Base-by-base conservation (phyloP, 2,113 vertebrate genomes). In the Narcine bancroftii region DNA sequence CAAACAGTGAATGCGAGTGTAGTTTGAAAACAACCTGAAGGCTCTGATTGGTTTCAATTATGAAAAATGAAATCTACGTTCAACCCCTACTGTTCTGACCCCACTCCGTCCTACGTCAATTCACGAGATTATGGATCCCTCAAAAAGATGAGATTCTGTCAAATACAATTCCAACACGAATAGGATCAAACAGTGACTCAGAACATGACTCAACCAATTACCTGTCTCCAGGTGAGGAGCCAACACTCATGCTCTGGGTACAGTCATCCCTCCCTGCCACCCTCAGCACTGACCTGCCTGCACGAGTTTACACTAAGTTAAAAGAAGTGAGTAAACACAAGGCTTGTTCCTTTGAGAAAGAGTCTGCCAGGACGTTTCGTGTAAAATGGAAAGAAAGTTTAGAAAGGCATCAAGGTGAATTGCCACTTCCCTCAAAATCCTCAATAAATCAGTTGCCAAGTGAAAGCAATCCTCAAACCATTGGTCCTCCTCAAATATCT, bases 381-480 rank as follows among this genome's bases (percentile, higher is more conserved):
- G 56, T 19, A 33, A 53, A 10, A 83, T 53, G 50, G 50, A 60
- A 63, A 60, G 19, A 60, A 85, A 87, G 53, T 19, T 77, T 77
- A 47, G 89, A 47, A 87, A 91, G 89, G 89, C 89, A 91, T 91
- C 39, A 26, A 91, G 89, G 89, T 91, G 89, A 91, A 91, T 56
- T 71, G 63, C 39, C 63, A 71, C 65, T 91, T 42, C 21, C 39
- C 45, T 29, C 42, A 26, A 29, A 39, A 69, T 69, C 39, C 42
- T 42, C 42, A 47, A 17, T 53, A 3, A 45, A 91, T 91, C 87
- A 45, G 36, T 91, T 2, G 6, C 21, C 24, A 45, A 56, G 21
- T 47, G 42, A 87, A 71, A 29, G 21, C 63, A n/a, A 26, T 24
- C 24, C 6, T 42, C 60, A 42, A 4, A 5, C 63, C 36, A 66